A percentile compares a stretch with the other conserved stretches of the same genome.
These are phyloP conservation scores for Heteropelma amictum DNA, from an alignment of 2,888 invertebrate genomes.

Conservation along the genomic window DNA sequence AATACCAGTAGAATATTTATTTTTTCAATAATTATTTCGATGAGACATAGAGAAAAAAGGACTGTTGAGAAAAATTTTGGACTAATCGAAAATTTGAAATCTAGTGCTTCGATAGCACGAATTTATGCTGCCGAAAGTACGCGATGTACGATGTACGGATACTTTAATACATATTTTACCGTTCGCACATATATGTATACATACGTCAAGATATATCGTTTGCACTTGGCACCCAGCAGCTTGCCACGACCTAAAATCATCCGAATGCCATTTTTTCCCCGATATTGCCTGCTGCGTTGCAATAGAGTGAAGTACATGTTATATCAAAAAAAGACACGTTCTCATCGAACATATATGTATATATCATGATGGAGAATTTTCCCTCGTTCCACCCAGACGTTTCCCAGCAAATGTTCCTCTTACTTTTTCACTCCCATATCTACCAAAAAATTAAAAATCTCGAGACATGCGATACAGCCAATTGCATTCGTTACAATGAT, in stretches of 20 bases:
- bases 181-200: background rate
- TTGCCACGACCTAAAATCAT: conserved; percentile 57
- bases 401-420: conserved; percentile 9
- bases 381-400: conserved; percentile 26
- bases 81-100: too few species aligned
- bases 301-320: conserved; percentile 54
- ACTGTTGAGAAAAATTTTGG: too few species aligned
- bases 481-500: background rate
- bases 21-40: too few species aligned
- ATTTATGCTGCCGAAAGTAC: background rate
- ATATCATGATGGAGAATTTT: conserved; percentile 38
- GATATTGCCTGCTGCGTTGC: conserved; percentile 54
- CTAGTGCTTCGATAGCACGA: too few species aligned
- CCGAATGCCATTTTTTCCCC: conserved; percentile 55
- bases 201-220: conserved; percentile 36
- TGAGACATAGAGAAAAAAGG: too few species aligned
- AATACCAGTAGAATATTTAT: too few species aligned
- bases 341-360: too few species aligned
- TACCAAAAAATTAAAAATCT: conserved; percentile 34
- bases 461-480: background rate
- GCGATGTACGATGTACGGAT: background rate
- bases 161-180: background rate
- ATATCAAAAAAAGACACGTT: conserved; percentile 26
- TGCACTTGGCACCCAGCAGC: conserved; percentile 58
- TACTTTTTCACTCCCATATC: conserved; percentile 21